Percentiles rank a stretch among this genome's conserved stretches.
Conservation (phyloP, 1,140 invertebrate genomes). For the Scaptomyza graminum region DNA sequence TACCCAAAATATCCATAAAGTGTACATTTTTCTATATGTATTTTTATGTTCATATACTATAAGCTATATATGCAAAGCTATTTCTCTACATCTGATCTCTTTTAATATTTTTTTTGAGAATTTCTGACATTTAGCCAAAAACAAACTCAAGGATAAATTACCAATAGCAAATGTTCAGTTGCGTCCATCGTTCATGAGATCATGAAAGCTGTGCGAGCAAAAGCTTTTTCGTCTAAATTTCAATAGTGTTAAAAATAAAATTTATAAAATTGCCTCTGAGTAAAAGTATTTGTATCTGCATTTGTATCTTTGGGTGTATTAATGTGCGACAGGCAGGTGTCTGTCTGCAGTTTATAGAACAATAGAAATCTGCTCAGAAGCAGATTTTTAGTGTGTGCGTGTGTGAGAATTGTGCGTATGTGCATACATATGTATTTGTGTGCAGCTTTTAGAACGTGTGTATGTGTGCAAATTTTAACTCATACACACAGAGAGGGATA, state of each 20-base stretch:
- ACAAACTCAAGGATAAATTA: constrained; percentile 75
- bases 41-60: constrained; percentile 11
- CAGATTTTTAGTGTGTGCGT: constrained; percentile 37
- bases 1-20: constrained; percentile 12
- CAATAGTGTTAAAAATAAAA: constrained; percentile 75
- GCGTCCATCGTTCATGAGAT: constrained; percentile 54
- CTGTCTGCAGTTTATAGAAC: constrained; percentile 75
- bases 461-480: constrained; percentile 59
- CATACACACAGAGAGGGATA: constrained; percentile 35
- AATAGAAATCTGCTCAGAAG: constrained; percentile 43
- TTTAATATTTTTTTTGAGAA: constrained; percentile 60
- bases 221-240: constrained; percentile 76
- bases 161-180: constrained; percentile 40
- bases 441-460: constrained; percentile 52
- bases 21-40: constrained; percentile 19
- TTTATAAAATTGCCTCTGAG: constrained; percentile 34
- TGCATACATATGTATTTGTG: constrained; percentile 50
- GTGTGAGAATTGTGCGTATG: constrained; percentile 71
- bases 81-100: constrained; percentile 39
- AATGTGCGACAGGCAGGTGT: constrained; percentile 64
- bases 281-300: constrained; percentile 1
- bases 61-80: constrained; percentile 10
- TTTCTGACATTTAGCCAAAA: constrained; percentile 49
- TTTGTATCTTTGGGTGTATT: constrained; percentile 12
- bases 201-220: constrained; percentile 63